These are phyloP conservation scores for Drosophila paulistorum DNA, from an alignment of 1,140 invertebrate genomes.

Conservation along the genomic window DNA sequence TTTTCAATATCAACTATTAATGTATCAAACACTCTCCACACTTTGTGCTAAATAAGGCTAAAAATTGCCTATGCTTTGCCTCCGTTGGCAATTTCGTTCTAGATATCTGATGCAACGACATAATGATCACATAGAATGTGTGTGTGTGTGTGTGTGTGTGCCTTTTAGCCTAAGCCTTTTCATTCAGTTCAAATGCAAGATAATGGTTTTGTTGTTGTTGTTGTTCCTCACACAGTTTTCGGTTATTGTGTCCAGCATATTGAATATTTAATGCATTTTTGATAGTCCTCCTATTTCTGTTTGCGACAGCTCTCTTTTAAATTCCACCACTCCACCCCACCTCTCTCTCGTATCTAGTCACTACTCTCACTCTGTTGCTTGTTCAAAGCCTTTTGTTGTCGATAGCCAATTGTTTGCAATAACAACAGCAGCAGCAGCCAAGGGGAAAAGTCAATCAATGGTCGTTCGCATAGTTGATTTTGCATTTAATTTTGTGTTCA, in stretches of 20 bases:
- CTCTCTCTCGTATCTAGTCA: conserved; percentile 24
- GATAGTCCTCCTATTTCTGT: conserved; percentile 44
- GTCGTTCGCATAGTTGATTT: conserved; percentile 46
- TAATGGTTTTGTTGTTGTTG: neutral
- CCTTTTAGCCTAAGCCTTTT: neutral
- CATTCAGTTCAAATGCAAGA: neutral
- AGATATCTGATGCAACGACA: no score
- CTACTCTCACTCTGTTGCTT: neutral
- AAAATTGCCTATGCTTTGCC: no score
- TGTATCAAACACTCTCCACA: no score
- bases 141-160: no score
- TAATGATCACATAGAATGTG: no score
- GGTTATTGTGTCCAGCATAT: conserved; percentile 35
- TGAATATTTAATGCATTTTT: conserved; percentile 52
- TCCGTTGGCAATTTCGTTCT: no score
- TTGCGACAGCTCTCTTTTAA: neutral
- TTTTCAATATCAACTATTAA: no score
- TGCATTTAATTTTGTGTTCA: conserved; percentile 12
- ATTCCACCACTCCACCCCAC: neutral
- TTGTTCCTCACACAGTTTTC: neutral
- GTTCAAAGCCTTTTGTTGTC: conserved; percentile 34
- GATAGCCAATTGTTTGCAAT: conserved; percentile 23
- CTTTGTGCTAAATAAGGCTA: no score
- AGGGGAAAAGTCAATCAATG: conserved; percentile 45
- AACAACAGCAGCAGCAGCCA: neutral